Evolutionary conservation across 2,797 vertebrate genomes (phyloP), one percentile per base, ranked within the genome.

Genomic region (Echeneis naucrates): DNA sequence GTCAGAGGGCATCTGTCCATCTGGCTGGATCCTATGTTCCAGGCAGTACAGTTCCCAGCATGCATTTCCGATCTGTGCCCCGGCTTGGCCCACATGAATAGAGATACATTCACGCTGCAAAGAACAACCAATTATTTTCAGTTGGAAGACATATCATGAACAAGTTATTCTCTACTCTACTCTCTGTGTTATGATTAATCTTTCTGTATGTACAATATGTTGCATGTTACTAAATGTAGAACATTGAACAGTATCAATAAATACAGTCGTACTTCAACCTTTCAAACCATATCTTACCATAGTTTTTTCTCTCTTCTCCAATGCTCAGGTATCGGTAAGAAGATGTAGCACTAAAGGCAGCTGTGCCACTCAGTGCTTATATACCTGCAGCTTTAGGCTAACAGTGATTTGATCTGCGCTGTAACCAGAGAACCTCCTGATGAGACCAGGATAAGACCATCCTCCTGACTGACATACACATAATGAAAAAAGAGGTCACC

Each of bases 11-110:
- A 93, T 95, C 35, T 91, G 88, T 7, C 94, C 94, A 0, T 95
- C 92, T 0, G 93, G 89, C 82, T 92, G 89, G 80, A 94, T 93
- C n/a, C 89, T 90, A 0, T 94, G 93, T 40, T 94, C 93, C 77
- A 93, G 74, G 68, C 93, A 94, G 81, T 94, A 94, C 21, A 95
- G 89, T 81, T 95, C 94, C 93, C 94, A 95, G 85, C 94, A 95
- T 78, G 93, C 92, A 82, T 94, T 95, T 17, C 94, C 94, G 91
- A 95, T 94, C 88, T 95, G 94, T 72, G 94, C 93, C 21, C 94
- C 94, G 9, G 93, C 93, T 76, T 95, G 94, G 64, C 94, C 94
- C 9, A 95, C 93, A 4, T 95, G 94, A 30, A 94, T 80, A 27
- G 94, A 94, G 60, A 94, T 93, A 68, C 92, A 94, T 83, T 94